These are phyloP conservation scores for Tipula helvola DNA, from an alignment of 2,888 invertebrate species.

Conservation along the genomic window DNA sequence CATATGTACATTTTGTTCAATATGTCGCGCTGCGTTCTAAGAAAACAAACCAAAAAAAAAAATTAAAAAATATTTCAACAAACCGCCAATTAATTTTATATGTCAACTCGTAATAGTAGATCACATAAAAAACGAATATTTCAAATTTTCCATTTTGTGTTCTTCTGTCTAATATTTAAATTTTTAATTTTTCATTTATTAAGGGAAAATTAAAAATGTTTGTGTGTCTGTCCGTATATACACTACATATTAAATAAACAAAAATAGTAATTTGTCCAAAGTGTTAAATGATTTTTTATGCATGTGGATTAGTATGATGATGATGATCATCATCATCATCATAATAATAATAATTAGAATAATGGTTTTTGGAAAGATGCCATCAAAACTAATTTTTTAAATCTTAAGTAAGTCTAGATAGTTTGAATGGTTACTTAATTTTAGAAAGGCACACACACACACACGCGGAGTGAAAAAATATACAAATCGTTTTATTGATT, in stretches of 20 bases:
- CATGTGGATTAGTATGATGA: not conserved
- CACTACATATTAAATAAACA: not conserved
- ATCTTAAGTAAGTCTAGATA: not conserved
- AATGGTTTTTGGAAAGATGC: not conserved
- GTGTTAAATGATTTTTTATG: not conserved
- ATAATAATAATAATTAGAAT: not conserved
- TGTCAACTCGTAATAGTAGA: conserved; percentile 4
- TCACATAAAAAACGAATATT: not conserved
- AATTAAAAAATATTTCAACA: not conserved
- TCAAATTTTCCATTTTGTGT: not conserved
- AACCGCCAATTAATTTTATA: conserved; percentile 4
- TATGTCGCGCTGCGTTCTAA: not conserved
- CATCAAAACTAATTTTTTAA: not conserved
- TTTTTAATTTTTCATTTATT: not conserved
- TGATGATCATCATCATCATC: not conserved
- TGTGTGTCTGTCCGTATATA: not conserved
- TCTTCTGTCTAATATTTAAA: not conserved
- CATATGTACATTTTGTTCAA: not conserved
- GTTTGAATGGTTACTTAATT: not conserved
- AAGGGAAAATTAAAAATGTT: not conserved
- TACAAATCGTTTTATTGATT: not conserved
- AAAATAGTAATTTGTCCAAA: not conserved
- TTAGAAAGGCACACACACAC: not conserved
- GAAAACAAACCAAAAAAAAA: not conserved
- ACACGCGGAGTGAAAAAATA: not conserved